Conservation (phyloP, 2,113 vertebrate genomes). For the Falco punctatus region DNA sequence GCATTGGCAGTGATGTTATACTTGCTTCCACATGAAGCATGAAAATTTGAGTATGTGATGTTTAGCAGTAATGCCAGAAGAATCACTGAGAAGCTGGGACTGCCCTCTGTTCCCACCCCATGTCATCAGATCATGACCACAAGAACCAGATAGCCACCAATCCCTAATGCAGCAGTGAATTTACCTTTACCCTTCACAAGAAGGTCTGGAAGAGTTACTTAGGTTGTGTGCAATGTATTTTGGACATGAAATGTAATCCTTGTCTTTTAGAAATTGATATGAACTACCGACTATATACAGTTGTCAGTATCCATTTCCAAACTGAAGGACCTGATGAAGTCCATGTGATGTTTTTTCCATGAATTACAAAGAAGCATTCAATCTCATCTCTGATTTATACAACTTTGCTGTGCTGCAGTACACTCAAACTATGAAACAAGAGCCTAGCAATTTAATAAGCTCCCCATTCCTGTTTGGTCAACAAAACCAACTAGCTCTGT, state of each 20-base stretch:
- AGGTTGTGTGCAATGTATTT: neutral
- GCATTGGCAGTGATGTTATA: neutral
- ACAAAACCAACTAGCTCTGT: neutral
- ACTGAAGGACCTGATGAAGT: neutral
- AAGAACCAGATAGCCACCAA: accelerated
- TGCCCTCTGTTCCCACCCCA: neutral
- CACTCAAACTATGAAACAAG: neutral
- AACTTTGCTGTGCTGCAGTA: neutral
- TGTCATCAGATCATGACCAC: neutral
- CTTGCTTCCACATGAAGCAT: neutral
- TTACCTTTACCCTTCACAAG: neutral
- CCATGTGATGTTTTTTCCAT: neutral
- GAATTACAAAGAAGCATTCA: neutral
- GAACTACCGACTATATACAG: neutral
- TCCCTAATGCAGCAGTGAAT: neutral
- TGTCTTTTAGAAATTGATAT: neutral
- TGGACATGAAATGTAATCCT: neutral
- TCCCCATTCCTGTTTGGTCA: neutral
- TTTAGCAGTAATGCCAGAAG: neutral
- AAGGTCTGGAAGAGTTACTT: neutral
- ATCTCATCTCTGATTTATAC: neutral
- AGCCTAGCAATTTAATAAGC: neutral
- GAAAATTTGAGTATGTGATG: neutral
- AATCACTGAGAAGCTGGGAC: neutral
- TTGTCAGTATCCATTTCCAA: neutral